Base-by-base conservation (phyloP, 2,888 invertebrate genomes). In the Dugesia japonica region DNA sequence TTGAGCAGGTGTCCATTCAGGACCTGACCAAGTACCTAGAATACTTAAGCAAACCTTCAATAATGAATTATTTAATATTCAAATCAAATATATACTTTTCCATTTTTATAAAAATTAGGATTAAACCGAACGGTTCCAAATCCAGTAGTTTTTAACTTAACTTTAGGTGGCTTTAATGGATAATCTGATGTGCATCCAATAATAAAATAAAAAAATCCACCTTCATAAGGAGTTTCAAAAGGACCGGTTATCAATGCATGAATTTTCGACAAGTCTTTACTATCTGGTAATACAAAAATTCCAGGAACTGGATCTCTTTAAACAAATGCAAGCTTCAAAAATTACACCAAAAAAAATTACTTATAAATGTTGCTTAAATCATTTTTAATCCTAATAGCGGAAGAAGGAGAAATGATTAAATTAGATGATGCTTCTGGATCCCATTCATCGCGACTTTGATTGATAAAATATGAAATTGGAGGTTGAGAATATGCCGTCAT, bases 151-250 rank as follows among this genome's bases (percentile, higher is more conserved):
- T 88, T 85, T 71, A 88, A 84, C 78, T 86, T 86, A 1, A 88
- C 88, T 79, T 87, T 84, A 0, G 88, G 88, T 4, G 88, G 87
- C 78, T 86, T 82, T 77, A 88, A 86, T 0, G 88, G 88, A 80
- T 84, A 84, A 79, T 83, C 83, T 20, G 86, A 85, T 0, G 88
- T 87, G 80, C 87, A 87, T 23, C 86, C 85, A 0, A 88, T 84
- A n/a, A 84, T 77, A 79, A 83, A 84, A 79, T 83, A 86, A 81
- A 87, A 87, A 74, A 85, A 84, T 1, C 86, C 86, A 72, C 86
- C 86, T 81, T 88, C 87, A 80, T 89, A 89, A 0, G 88, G 88
- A 1, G 88, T 89, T 79, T 88, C 88, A 82, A 87, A 86, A 31
- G 86, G 87, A 15, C 88, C 88, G 7, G 86, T 86, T 75, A 88